These are phyloP conservation scores for Sternotherus odoratus DNA, from an alignment of 2,797 vertebrate species.

Conservation along the genomic window DNA sequence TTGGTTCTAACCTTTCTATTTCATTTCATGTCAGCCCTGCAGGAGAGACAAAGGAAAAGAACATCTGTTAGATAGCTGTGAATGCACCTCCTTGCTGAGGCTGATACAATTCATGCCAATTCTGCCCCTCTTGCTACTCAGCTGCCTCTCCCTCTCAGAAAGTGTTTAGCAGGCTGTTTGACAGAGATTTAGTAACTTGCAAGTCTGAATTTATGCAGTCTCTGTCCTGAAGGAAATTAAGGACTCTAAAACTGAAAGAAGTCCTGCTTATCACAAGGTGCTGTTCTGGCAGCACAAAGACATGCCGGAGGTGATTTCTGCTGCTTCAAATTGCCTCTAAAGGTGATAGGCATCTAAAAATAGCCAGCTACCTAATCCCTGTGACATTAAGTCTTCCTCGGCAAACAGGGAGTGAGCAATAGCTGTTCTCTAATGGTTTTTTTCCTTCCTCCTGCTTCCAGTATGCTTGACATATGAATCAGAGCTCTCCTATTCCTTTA, in stretches of 20 bases:
- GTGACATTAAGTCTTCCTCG: constrained; percentile 41
- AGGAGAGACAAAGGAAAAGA: constrained; percentile 17
- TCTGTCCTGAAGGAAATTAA: constrained; percentile 57
- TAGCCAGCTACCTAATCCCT: constrained; percentile 40
- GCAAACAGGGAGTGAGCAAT: constrained; percentile 32
- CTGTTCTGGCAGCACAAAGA: constrained; percentile 46
- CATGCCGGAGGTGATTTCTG: not conserved
- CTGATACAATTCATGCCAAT: not conserved
- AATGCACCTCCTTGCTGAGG: constrained; percentile 8
- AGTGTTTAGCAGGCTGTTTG: constrained; percentile 12
- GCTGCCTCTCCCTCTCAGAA: not conserved
- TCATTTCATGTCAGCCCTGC: constrained; percentile 1
- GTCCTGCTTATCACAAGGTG: constrained; percentile 53
- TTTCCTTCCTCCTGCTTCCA: not conserved
- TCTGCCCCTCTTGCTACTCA: not conserved
- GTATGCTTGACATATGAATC: not conserved
- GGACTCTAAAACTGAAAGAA: constrained; percentile 26
- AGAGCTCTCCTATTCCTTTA: not conserved
- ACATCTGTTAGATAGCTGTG: not conserved
- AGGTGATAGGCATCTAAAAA: constrained; percentile 64
- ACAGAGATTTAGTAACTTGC: not conserved
- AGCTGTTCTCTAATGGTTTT: not conserved
- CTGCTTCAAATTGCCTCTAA: constrained; percentile 53
- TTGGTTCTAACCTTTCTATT: constrained; percentile 14
- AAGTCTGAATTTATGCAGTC: constrained; percentile 40